Percentiles rank a stretch among this genome's conserved stretches.
Evolutionary conservation across 2,113 vertebrate species (phyloP).

Genomic region (Xenopus borealis): DNA sequence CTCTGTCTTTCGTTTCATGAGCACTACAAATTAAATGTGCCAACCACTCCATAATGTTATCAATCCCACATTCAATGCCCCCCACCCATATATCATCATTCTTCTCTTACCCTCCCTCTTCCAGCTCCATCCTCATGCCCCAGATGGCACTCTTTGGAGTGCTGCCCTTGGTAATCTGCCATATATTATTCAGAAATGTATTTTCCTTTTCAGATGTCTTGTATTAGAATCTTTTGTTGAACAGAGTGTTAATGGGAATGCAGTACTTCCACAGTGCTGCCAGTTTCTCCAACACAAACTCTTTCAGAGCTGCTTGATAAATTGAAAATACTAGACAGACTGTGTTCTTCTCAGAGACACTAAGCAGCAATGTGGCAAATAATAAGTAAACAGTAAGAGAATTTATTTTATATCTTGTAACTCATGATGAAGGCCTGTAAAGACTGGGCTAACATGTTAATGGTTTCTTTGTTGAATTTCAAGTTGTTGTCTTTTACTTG

Average conservation of each 20-base stretch:
- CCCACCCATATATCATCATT: slow-evolving; percentile 24
- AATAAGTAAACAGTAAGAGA: neutral
- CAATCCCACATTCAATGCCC: slow-evolving; percentile 40
- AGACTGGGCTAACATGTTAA: too few species aligned
- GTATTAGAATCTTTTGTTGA: slow-evolving; percentile 65
- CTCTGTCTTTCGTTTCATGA: slow-evolving; percentile 43
- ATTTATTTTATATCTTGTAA: neutral
- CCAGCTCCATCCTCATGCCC: slow-evolving; percentile 60
- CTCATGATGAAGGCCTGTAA: too few species aligned
- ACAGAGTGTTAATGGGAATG: slow-evolving; percentile 55
- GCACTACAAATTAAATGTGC: slow-evolving; percentile 48
- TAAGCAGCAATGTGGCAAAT: neutral
- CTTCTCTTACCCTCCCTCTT: slow-evolving; percentile 51
- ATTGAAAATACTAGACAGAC: neutral
- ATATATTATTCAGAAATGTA: slow-evolving; percentile 61
- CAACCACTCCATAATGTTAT: slow-evolving; percentile 58
- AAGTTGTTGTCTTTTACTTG: too few species aligned
- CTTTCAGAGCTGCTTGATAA: slow-evolving; percentile 6
- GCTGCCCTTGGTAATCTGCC: slow-evolving; percentile 66
- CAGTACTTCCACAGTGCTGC: slow-evolving; percentile 56
- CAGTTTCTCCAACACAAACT: slow-evolving; percentile 42
- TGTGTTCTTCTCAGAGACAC: neutral
- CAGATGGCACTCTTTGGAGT: slow-evolving; percentile 68
- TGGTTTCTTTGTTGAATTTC: too few species aligned
- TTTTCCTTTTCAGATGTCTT: slow-evolving; percentile 62